Evolutionary conservation across 2,113 vertebrate genomes (phyloP).

Genomic region (Progne subis): DNA sequence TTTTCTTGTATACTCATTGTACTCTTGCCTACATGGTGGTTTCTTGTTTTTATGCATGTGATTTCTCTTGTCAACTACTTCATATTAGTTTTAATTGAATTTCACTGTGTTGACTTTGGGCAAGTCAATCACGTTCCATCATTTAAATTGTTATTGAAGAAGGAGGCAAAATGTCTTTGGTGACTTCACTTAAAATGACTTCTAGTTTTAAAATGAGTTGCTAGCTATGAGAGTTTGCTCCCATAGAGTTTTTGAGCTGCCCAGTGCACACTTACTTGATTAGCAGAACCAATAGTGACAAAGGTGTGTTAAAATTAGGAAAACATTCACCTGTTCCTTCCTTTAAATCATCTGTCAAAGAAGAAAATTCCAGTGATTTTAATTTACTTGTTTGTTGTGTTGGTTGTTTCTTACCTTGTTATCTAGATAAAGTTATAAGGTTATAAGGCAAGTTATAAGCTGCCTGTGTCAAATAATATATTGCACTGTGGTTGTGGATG

Average conservation of each 20-base stretch:
- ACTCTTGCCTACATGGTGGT: background rate
- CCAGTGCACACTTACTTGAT: background rate
- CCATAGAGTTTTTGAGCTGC: background rate
- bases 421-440: background rate
- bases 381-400: background rate
- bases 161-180: background rate
- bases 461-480: background rate
- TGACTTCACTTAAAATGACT: background rate
- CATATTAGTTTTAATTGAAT: background rate
- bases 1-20: background rate
- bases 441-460: background rate
- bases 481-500: background rate
- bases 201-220: background rate
- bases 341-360: background rate
- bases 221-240: background rate
- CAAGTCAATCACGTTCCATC: background rate
- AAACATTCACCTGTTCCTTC: background rate
- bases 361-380: background rate
- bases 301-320: background rate
- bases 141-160: background rate
- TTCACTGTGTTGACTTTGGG: background rate
- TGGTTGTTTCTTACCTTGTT: background rate
- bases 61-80: background rate
- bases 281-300: background rate
- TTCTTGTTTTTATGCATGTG: background rate